Conservation (phyloP, 1,140 invertebrate genomes). For the Halotydeus destructor region DNA sequence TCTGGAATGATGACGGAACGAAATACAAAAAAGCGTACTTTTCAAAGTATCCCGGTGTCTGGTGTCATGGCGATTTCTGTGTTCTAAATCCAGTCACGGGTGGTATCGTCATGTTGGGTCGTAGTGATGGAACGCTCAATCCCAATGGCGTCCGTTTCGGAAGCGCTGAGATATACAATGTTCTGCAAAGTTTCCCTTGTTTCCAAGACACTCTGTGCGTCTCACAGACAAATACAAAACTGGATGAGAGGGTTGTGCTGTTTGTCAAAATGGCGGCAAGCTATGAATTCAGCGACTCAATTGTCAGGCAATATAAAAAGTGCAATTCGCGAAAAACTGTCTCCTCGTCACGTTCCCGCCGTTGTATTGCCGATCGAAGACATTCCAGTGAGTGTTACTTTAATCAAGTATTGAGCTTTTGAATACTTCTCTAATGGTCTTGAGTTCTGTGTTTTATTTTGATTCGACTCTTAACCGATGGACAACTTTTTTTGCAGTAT, state of each 20-base stretch:
- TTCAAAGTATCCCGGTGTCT: conserved; percentile 29
- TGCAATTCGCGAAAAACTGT: conserved; percentile 27
- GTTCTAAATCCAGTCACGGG: conserved; percentile 30
- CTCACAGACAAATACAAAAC: conserved; percentile 20
- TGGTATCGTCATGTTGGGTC: conserved; percentile 35
- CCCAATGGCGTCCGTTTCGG: conserved; percentile 39
- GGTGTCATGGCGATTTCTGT: conserved; percentile 38
- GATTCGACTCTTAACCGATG: too few relatives aligned
- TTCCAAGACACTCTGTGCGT: conserved; percentile 35
- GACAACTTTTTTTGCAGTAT: conserved; percentile 38
- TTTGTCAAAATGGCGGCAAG: conserved; percentile 31
- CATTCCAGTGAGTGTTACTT: conserved; percentile 28
- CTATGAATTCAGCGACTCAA: conserved; percentile 22
- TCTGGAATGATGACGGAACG: conserved; percentile 34
- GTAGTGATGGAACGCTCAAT: conserved; percentile 39
- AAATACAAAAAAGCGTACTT: conserved; percentile 38
- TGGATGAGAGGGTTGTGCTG: conserved; percentile 34
- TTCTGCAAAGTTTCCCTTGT: conserved; percentile 30
- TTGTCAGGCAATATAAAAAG: conserved; percentile 24
- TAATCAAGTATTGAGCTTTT: background rate
- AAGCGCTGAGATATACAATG: conserved; percentile 37
- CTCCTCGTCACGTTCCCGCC: conserved; percentile 32
- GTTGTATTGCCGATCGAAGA: conserved; percentile 28
- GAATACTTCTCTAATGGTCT: background rate
- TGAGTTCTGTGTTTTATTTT: too few relatives aligned